These are phyloP conservation scores for Zelostemma sp. DNA, from an alignment of 1,140 invertebrate species.

Conservation along the genomic window DNA sequence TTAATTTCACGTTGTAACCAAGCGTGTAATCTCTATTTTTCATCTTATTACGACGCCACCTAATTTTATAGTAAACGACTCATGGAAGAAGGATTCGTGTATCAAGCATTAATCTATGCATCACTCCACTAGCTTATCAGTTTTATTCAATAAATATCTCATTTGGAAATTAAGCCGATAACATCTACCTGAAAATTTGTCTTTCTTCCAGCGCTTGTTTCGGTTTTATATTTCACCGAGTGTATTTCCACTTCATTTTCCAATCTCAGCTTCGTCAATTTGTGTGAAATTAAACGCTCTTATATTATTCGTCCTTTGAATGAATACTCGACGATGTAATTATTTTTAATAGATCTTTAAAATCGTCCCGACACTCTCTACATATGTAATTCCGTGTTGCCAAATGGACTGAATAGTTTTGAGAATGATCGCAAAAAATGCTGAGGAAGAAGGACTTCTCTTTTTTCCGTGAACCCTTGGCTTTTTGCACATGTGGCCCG, in stretches of 20 bases:
- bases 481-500: slow-evolving; percentile 7
- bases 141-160: neutral
- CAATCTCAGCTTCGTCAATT: too few species aligned
- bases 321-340: too few species aligned
- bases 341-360: too few species aligned
- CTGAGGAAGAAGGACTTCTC: neutral
- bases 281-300: too few species aligned
- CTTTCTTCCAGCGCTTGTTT: too few species aligned
- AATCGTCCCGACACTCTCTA: too few species aligned
- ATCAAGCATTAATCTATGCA: neutral
- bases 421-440: slow-evolving; percentile 1
- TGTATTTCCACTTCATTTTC: too few species aligned
- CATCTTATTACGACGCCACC: neutral
- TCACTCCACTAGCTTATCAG: neutral
- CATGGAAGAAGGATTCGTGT: slow-evolving; percentile 7
- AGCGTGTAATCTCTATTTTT: slow-evolving; percentile 12
- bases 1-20: slow-evolving; percentile 14
- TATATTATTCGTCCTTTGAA: too few species aligned
- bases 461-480: neutral
- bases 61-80: slow-evolving; percentile 10
- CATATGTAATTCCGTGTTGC: neutral
- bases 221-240: too few species aligned
- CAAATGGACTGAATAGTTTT: neutral
- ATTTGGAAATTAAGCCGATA: too few species aligned
- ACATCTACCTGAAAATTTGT: too few species aligned